These are phyloP conservation scores for Parnassius glacialis DNA, from an alignment of 2,888 invertebrate genomes.

Conservation along the genomic window DNA sequence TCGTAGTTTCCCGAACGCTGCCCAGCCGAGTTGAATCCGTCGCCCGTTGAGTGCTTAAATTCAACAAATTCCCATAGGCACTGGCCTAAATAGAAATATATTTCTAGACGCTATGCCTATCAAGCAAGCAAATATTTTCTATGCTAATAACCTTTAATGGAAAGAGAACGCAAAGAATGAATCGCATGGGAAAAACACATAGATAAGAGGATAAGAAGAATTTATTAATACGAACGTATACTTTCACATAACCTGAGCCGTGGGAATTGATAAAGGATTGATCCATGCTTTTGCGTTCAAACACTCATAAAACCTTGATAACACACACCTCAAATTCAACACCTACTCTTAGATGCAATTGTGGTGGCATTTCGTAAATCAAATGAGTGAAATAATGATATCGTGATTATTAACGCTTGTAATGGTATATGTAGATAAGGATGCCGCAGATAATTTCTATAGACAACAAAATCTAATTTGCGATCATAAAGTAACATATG, in stretches of 20 bases:
- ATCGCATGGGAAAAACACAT: slow-evolving; percentile 58
- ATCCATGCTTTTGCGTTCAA: slow-evolving; percentile 43
- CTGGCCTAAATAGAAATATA: neutral
- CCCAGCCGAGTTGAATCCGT: too few species aligned
- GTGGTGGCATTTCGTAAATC: too few species aligned
- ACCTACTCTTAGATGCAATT: too few species aligned
- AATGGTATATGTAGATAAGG: too few species aligned
- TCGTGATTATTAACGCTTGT: too few species aligned
- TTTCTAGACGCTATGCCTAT: slow-evolving; percentile 11
- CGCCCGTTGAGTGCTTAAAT: too few species aligned
- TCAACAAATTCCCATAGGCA: too few species aligned
- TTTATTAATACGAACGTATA: slow-evolving; percentile 53
- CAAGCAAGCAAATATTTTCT: slow-evolving; percentile 42
- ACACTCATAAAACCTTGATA: slow-evolving; percentile 41
- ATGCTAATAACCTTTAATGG: slow-evolving; percentile 49
- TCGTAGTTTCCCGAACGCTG: too few species aligned
- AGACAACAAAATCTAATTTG: too few species aligned
- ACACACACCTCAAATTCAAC: slow-evolving; percentile 23
- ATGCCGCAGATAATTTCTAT: too few species aligned
- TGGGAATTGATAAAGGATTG: slow-evolving; percentile 59
- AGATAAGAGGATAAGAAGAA: slow-evolving; percentile 60
- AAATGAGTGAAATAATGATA: too few species aligned
- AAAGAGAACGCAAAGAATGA: slow-evolving; percentile 44
- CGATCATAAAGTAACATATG: too few species aligned
- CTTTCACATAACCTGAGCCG: slow-evolving; percentile 59